Base-by-base conservation (phyloP, 1,140 invertebrate species). In the Drosophila ironensis region DNA sequence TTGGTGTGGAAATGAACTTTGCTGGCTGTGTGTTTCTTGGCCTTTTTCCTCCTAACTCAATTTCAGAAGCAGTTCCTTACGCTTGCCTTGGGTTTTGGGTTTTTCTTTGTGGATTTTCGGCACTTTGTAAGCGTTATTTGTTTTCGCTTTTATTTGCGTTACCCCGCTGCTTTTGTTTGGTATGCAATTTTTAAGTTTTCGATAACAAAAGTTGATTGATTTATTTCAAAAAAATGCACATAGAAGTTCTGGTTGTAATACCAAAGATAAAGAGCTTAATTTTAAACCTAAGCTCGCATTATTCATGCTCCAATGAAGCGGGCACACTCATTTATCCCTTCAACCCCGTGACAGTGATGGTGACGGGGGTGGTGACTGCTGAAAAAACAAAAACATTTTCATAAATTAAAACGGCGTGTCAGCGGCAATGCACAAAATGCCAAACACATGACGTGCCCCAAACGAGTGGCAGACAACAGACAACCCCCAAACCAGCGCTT, bases 1-100 rank as follows among this genome's bases (percentile, higher is more conserved):
- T 84, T 84, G 77, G 77, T 84, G 77, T 82, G 78, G 69, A 82
- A 82, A 82, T 82, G 73, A 82, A 82, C 77, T 84, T 78, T 82
- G 61, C 68, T 73, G 61, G 56, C 56, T 73, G 72, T 61, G 75
- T 64, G 17, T 51, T 27, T 27, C 51, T 40, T 28, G 30, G 25
- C 27, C 19, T 33, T 41, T 51, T 24, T 30, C 14, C 46, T 27
- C 27, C 48, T 42, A 17, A 28, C 28, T 41, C 16, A 12, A 41
- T 48, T 28, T 38, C 11, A 11, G n/a, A 16, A 37, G 4, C 52
- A 47, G 30, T 50, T 53, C 20, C 24, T 61, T 48, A 37, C 41
- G 11, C 17, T 7, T 20, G 33, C 14, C 37, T 54, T 67, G 51
- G 53, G 37, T 22, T 51, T 22, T 45, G 54, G 53, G 37, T 22